Conservation (phyloP, 2,797 vertebrate genomes). For the Sebastiscus albofasciatus region DNA sequence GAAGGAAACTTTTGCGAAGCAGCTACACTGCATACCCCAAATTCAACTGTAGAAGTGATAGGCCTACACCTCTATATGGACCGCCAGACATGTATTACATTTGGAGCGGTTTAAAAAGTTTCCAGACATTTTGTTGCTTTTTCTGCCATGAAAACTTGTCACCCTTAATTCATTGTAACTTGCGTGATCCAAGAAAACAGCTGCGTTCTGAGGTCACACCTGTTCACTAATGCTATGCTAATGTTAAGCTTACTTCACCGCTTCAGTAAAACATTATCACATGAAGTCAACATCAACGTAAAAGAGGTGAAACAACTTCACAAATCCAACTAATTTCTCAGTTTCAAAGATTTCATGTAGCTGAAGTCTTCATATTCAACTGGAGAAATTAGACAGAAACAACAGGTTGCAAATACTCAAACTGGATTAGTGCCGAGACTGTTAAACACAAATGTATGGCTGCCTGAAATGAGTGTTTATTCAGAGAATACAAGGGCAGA, state of each 20-base stretch:
- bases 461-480: background rate
- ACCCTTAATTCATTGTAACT: background rate
- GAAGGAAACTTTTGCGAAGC: background rate
- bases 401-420: background rate
- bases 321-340: background rate
- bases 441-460: background rate
- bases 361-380: background rate
- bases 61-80: background rate
- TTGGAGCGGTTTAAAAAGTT: background rate
- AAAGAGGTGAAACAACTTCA: background rate
- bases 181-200: background rate
- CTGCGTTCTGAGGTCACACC: background rate
- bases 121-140: background rate
- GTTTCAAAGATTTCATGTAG: background rate
- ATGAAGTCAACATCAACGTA: background rate
- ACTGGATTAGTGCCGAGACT: background rate
- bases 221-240: background rate
- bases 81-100: background rate
- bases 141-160: background rate
- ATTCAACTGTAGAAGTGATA: background rate
- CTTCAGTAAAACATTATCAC: background rate
- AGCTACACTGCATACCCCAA: background rate
- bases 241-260: background rate
- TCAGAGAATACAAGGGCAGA: background rate
- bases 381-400: background rate